A percentile compares a stretch with the other conserved stretches of the same genome.
Conservation (phyloP, 2,797 vertebrate species). For the Merluccius polli region DNA sequence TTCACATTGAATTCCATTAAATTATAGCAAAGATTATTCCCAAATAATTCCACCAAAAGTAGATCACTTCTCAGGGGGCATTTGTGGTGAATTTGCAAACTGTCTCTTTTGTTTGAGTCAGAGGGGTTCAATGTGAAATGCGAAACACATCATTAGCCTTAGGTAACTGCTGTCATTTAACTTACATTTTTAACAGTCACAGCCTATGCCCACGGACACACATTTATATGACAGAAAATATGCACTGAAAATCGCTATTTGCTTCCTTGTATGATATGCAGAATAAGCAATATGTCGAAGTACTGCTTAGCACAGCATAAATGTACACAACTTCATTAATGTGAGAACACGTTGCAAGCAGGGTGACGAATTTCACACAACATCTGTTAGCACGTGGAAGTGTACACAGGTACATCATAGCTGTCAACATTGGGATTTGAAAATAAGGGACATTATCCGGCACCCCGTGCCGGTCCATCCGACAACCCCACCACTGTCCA, state of each 20-base stretch:
- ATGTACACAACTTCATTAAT: not conserved
- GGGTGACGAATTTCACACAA: not conserved
- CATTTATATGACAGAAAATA: not conserved
- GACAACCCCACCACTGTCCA: too few species aligned
- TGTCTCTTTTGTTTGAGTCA: not conserved
- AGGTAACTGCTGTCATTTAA: conserved; percentile 53
- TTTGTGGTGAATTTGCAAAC: not conserved
- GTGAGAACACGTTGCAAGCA: not conserved
- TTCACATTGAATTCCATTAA: not conserved
- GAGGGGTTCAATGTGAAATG: conserved; percentile 19
- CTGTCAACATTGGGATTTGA: too few species aligned
- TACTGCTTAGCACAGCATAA: not conserved
- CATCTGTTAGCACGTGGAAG: too few species aligned
- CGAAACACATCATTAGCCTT: conserved; percentile 38
- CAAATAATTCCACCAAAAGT: not conserved
- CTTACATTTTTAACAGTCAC: conserved; percentile 11
- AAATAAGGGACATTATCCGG: too few species aligned
- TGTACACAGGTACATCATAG: not conserved
- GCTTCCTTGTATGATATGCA: not conserved
- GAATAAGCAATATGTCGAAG: not conserved
- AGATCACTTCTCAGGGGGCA: not conserved
- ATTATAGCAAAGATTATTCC: not conserved
- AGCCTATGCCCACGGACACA: not conserved
- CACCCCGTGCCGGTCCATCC: too few species aligned
- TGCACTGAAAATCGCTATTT: not conserved